Evolutionary conservation across 37 sponge, comb jelly and placozoan genomes (phyloP).

Genomic region (Theonella swinhoei): DNA sequence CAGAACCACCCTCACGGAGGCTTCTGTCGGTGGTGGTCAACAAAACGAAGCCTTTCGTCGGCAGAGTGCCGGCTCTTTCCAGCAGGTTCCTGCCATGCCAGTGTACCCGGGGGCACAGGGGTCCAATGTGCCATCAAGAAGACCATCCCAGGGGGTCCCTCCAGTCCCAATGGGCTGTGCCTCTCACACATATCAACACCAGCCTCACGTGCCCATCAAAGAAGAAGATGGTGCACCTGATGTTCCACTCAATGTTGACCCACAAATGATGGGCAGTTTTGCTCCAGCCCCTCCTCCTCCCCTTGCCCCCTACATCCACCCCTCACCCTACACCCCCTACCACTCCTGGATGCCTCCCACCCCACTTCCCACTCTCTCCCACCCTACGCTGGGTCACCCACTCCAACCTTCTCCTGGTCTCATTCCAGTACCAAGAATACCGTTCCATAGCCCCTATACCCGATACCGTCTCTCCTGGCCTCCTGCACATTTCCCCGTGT

Average conservation of each 20-base stretch:
- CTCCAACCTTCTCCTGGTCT: neutral
- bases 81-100: neutral
- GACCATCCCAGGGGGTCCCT: too few relatives aligned
- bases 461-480: neutral
- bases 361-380: neutral
- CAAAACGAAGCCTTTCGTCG: too few relatives aligned
- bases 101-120: neutral
- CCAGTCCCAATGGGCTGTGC: too few relatives aligned
- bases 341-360: neutral
- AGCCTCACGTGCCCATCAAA: too few relatives aligned
- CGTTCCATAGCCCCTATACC: neutral
- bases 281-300: slow-evolving; percentile 9
- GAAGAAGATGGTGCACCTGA: too few relatives aligned
- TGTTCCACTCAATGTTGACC: neutral
- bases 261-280: neutral
- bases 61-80: too few relatives aligned
- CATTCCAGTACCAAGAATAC: neutral
- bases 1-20: too few relatives aligned
- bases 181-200: too few relatives aligned
- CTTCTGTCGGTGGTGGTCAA: too few relatives aligned
- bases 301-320: slow-evolving; percentile 10
- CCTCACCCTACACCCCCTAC: slow-evolving; percentile 8
- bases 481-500: neutral
- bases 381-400: too few relatives aligned
- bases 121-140: neutral